phyloP scores from a whole-genome alignment of 2,797 vertebrate species.

The Hyperoplus lanceolatus region DNA sequence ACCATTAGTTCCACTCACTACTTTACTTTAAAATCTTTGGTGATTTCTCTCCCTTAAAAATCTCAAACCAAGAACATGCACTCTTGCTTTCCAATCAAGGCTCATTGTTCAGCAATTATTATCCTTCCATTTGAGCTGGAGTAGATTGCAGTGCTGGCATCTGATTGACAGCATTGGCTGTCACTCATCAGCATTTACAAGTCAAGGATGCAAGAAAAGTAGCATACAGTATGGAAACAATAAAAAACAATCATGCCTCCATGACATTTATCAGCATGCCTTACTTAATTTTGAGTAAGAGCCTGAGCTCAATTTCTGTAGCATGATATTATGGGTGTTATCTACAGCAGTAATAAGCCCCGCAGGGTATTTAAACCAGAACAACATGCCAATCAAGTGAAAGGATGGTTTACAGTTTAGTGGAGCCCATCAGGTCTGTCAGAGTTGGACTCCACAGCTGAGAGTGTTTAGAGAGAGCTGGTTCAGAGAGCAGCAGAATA shows the following conservation, averaged over 20 bases:
- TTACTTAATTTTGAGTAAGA: slow-evolving; percentile 13
- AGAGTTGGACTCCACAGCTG: slow-evolving; percentile 52
- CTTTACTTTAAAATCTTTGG: too few relatives aligned
- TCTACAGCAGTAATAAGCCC: slow-evolving; percentile 50
- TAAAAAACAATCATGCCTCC: slow-evolving; percentile 38
- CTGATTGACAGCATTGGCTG: background rate
- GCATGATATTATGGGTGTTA: slow-evolving; percentile 37
- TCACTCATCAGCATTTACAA: background rate
- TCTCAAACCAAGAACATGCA: background rate
- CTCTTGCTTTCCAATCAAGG: background rate
- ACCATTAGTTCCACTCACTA: too few relatives aligned
- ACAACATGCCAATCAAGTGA: slow-evolving; percentile 56
- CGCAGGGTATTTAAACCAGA: slow-evolving; percentile 49
- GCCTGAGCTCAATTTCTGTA: slow-evolving; percentile 20
- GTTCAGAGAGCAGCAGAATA: slow-evolving; percentile 31
- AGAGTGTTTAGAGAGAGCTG: slow-evolving; percentile 61
- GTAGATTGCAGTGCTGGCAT: background rate
- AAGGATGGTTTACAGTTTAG: slow-evolving; percentile 48
- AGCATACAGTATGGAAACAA: slow-evolving; percentile 46
- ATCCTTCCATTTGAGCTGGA: background rate
- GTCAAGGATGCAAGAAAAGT: too few relatives aligned
- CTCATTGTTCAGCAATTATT: background rate
- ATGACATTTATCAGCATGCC: slow-evolving; percentile 36
- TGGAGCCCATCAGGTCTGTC: slow-evolving; percentile 40
- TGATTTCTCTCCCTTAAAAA: background rate